Evolutionary conservation across 2,113 vertebrate species (phyloP).

Genomic region (Dipodomys stephensi): DNA sequence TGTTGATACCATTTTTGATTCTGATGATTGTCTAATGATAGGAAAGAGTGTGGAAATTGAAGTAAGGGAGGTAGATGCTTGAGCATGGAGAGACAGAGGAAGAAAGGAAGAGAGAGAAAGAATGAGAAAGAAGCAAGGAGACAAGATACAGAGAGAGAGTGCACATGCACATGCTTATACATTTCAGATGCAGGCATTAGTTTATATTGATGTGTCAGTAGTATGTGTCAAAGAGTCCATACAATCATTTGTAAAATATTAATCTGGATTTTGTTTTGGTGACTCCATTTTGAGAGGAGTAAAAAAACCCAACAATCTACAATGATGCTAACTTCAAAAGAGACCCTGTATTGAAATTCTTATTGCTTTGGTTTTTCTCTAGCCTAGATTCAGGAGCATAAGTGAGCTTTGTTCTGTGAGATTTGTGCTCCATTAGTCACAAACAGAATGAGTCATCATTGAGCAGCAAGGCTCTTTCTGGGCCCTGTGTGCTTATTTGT

Average conservation of each 20-base stretch:
- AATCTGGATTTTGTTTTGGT: not conserved
- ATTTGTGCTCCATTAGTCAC: not conserved
- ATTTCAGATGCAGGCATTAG: no score
- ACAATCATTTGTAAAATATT: not conserved
- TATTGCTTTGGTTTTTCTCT: not conserved
- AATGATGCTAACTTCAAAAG: not conserved
- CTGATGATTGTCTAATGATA: not conserved
- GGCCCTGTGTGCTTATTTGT: not conserved
- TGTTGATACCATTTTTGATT: not conserved
- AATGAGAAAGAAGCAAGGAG: not conserved
- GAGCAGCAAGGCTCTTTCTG: not conserved
- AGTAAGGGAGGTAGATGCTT: not conserved
- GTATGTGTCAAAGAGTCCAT: not conserved
- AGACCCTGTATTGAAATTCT: not conserved
- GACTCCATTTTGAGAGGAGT: not conserved
- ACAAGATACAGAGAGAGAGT: not conserved
- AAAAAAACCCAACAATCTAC: not conserved
- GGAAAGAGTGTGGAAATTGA: not conserved
- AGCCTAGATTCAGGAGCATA: not conserved
- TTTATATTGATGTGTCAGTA: not conserved
- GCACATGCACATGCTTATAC: not conserved
- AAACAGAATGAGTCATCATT: conserved; percentile 9
- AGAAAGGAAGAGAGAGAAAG: not conserved
- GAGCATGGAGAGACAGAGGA: not conserved
- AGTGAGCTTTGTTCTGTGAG: not conserved